These are phyloP conservation scores for Iselma pallidipennis DNA, from an alignment of 2,888 invertebrate species.

Conservation along the genomic window DNA sequence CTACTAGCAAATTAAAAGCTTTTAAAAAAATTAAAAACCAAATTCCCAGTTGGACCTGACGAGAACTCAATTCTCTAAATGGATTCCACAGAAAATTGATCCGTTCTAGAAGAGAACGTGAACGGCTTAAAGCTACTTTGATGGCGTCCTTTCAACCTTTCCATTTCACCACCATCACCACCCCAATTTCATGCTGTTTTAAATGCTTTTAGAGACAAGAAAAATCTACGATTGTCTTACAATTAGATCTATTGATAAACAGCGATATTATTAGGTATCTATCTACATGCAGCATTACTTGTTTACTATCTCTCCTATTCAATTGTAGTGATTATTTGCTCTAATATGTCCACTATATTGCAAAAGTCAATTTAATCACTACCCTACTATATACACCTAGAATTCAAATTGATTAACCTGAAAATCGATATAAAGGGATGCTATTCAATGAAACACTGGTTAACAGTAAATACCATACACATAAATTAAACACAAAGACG, in stretches of 20 bases:
- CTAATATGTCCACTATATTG: background rate
- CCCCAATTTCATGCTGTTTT: background rate
- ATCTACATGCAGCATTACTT: too few species aligned
- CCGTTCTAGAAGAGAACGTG: background rate
- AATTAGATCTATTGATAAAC: too few species aligned
- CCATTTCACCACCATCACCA: background rate
- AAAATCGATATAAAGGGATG: background rate
- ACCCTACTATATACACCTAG: background rate
- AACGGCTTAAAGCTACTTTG: background rate
- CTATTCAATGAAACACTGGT: background rate
- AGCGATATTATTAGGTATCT: too few species aligned
- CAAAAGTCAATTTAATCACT: background rate
- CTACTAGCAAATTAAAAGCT: background rate
- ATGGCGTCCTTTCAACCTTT: background rate
- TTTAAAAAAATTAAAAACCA: constrained; percentile 4
- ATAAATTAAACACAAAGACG: background rate
- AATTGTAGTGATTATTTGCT: too few species aligned
- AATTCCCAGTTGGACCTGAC: background rate
- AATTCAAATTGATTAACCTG: background rate
- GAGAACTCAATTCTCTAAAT: background rate
- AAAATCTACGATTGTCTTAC: too few species aligned
- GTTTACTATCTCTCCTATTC: background rate
- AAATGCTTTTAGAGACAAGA: too few species aligned
- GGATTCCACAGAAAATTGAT: background rate
- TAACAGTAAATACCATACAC: background rate